These are phyloP conservation scores for Montipora foliosa DNA, from an alignment of 64 coral and sea anemone species.

Conservation along the genomic window DNA sequence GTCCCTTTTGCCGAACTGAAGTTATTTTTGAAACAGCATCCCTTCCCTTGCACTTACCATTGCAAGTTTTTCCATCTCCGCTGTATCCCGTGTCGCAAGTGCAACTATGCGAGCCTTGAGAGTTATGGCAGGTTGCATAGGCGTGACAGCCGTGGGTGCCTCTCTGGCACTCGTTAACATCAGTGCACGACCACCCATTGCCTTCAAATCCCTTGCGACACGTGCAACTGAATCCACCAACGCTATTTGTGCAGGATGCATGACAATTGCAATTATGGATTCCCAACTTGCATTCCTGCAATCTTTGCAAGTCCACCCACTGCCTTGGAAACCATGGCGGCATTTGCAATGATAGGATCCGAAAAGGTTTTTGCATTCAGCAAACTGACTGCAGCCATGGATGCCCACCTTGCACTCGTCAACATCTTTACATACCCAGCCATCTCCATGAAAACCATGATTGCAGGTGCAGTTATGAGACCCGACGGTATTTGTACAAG, in stretches of 20 bases:
- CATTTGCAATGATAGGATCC: constrained; percentile 62
- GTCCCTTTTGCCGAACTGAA: neutral
- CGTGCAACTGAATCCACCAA: constrained; percentile 26
- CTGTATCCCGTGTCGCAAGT: constrained; percentile 37
- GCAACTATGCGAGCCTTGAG: constrained; percentile 48
- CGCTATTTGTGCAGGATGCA: constrained; percentile 65
- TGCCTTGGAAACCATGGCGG: constrained; percentile 23
- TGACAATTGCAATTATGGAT: constrained; percentile 13
- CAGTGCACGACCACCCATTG: constrained; percentile 48
- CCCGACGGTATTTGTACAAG: no score
- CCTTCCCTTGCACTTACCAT: neutral
- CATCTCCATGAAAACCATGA: no score
- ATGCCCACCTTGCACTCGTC: no score
- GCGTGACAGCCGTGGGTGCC: constrained; percentile 44
- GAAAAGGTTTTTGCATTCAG: constrained; percentile 19
- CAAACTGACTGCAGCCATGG: constrained; percentile 3
- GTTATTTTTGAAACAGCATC: neutral
- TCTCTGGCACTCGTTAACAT: constrained; percentile 47
- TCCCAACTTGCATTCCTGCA: constrained; percentile 45
- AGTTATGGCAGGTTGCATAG: constrained; percentile 37
- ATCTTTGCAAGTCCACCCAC: constrained; percentile 45
- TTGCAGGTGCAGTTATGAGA: no score
- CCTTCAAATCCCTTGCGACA: neutral
- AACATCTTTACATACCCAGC: no score
- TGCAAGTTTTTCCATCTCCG: constrained; percentile 51